phyloP scores from a whole-genome alignment of 2,888 invertebrate genomes.

The Orthosia incerta region DNA sequence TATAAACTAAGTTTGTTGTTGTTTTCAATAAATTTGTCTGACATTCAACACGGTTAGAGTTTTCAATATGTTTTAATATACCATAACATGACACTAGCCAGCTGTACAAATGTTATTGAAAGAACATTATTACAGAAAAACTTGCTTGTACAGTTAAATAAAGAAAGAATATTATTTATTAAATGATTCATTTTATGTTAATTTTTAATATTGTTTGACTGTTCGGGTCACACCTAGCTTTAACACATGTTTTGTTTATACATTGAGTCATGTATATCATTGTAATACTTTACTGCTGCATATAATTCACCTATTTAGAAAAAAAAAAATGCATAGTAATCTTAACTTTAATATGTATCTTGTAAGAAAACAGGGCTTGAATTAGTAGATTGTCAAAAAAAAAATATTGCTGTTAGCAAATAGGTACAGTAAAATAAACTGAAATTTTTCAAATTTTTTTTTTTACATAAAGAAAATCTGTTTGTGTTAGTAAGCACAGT shows the following conservation, averaged over 20 bases:
- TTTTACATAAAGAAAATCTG: not conserved
- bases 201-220: constrained; percentile 44
- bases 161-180: constrained; percentile 43
- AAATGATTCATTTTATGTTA: constrained; percentile 59
- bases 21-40: constrained; percentile 32
- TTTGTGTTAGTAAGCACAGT: too few species aligned
- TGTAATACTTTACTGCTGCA: not conserved
- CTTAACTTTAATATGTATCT: too few species aligned
- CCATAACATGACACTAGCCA: constrained; percentile 51
- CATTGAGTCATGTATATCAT: constrained; percentile 30
- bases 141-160: constrained; percentile 53
- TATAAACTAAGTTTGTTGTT: constrained; percentile 32
- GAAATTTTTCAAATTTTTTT: too few species aligned
- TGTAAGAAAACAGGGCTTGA: too few species aligned
- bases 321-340: too few species aligned
- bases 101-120: constrained; percentile 67
- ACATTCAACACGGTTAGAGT: constrained; percentile 42
- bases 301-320: not conserved
- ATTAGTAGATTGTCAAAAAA: too few species aligned
- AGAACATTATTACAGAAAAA: constrained; percentile 34
- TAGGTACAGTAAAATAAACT: too few species aligned
- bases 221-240: constrained; percentile 19
- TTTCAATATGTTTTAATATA: constrained; percentile 51
- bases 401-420: too few species aligned
- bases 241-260: constrained; percentile 31